Evolutionary conservation across 2,113 vertebrate species (phyloP).

Genomic region (Barnardius zonarius): DNA sequence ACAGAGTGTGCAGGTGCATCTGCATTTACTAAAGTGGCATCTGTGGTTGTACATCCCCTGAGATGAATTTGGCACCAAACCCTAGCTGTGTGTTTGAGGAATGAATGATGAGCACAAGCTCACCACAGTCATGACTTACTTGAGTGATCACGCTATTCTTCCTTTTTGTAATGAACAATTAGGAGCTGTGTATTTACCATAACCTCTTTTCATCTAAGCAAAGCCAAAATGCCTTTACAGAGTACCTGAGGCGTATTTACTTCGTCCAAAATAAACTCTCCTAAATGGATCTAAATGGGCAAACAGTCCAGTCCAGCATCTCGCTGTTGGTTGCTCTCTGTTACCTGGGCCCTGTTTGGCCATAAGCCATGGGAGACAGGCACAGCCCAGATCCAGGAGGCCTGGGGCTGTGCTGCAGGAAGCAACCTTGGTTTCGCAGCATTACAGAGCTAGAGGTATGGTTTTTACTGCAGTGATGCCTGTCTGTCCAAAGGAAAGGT

Average conservation of each 20-base stretch:
- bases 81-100: background rate
- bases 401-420: background rate
- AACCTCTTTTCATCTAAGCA: background rate
- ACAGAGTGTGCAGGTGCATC: background rate
- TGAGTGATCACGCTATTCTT: background rate
- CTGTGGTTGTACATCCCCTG: background rate
- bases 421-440: background rate
- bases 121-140: background rate
- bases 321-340: accelerated
- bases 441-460: accelerated
- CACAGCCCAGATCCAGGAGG: background rate
- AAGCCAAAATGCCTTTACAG: background rate
- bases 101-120: background rate
- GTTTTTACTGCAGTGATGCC: background rate
- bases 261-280: background rate
- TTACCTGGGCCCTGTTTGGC: background rate
- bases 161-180: background rate
- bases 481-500: accelerated
- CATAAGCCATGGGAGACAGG: accelerated
- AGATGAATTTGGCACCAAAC: background rate
- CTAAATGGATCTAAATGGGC: background rate
- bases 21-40: background rate
- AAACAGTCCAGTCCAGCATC: background rate
- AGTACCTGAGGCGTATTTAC: background rate
- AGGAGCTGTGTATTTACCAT: background rate